These are phyloP conservation scores for Reticulitermes speratus DNA, from an alignment of 1,140 invertebrate species.

Conservation along the genomic window DNA sequence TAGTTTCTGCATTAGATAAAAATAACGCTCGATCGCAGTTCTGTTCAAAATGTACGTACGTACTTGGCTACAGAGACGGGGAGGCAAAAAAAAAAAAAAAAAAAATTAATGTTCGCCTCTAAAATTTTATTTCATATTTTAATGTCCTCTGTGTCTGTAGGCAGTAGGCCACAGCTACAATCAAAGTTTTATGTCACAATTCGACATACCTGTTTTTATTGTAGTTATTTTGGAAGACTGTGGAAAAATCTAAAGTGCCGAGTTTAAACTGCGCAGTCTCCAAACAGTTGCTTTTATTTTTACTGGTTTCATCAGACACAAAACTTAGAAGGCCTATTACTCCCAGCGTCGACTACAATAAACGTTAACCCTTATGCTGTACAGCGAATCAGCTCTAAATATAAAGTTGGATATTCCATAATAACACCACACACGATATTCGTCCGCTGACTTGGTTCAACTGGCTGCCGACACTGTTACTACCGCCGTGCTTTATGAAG, in stretches of 20 bases:
- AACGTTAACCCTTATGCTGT: not conserved
- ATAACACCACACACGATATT: not conserved
- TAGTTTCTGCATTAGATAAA: constrained; percentile 33
- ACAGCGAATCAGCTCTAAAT: not conserved
- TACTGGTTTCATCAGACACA: not conserved
- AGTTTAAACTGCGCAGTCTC: not conserved
- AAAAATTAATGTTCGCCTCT: constrained; percentile 30
- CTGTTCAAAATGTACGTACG: constrained; percentile 26
- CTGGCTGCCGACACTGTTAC: not conserved
- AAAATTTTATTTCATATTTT: constrained; percentile 36
- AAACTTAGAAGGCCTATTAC: not conserved
- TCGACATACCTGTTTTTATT: constrained; percentile 27
- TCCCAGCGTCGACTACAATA: not conserved
- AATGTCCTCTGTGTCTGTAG: constrained; percentile 28
- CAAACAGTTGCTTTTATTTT: not conserved
- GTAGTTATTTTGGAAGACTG: constrained; percentile 24
- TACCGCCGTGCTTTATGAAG: not conserved
- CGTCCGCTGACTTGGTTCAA: not conserved
- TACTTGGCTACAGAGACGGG: not conserved
- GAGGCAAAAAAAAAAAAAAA: too few species aligned
- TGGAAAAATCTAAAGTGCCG: not conserved
- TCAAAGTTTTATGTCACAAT: constrained; percentile 15
- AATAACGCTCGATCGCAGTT: constrained; percentile 32
- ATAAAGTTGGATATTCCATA: not conserved
- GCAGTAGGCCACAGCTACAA: constrained; percentile 17